Conservation (phyloP, 2,888 invertebrate genomes). For the Tyria jacobaeae region DNA sequence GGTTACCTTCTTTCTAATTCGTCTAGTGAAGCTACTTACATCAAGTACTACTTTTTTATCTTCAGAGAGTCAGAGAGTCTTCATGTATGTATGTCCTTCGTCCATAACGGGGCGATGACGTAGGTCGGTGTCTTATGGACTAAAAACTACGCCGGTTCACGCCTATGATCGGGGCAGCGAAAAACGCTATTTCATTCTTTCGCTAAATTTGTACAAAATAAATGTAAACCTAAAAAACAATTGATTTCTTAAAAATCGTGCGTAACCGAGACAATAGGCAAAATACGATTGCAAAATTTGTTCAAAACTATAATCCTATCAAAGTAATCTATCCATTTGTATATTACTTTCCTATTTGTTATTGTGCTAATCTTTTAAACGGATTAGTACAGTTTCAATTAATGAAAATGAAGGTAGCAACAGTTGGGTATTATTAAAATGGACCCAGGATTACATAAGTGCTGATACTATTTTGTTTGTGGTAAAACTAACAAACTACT, state of each 20-base stretch:
- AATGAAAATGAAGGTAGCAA: conserved; percentile 44
- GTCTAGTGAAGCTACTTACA: too few species aligned
- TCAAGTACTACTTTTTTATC: too few species aligned
- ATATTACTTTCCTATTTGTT: conserved; percentile 58
- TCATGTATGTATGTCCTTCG: too few species aligned
- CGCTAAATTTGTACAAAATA: neutral
- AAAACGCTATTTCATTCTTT: too few species aligned
- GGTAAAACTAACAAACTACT: neutral
- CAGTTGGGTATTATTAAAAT: conserved; percentile 25
- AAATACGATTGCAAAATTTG: conserved; percentile 40
- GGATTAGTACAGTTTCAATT: conserved; percentile 53
- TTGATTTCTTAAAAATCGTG: conserved; percentile 27
- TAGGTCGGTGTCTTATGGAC: too few species aligned
- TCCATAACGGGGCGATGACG: too few species aligned
- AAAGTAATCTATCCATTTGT: conserved; percentile 37
- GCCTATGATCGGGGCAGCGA: too few species aligned
- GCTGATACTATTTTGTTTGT: conserved; percentile 12
- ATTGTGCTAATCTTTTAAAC: conserved; percentile 53
- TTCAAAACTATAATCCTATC: conserved; percentile 38
- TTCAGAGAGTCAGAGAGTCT: too few species aligned
- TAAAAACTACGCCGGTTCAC: too few species aligned
- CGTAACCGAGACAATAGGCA: conserved; percentile 38
- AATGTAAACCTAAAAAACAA: conserved; percentile 19
- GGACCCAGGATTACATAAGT: conserved; percentile 25
- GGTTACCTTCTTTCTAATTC: too few species aligned